Conservation (phyloP, 2,797 vertebrate species). For the Malacoraja senta region DNA sequence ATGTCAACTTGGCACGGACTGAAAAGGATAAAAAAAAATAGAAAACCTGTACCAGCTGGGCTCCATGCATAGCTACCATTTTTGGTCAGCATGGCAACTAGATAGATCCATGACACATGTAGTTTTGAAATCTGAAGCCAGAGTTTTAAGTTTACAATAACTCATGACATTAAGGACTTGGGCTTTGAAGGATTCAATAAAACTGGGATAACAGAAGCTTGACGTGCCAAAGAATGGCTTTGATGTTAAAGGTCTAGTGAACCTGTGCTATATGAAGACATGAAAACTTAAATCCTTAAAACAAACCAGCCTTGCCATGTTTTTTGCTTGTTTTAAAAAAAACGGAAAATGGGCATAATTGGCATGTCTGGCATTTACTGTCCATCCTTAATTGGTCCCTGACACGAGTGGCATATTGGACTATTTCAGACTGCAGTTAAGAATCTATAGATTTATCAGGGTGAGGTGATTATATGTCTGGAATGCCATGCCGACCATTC, state of each 20-base stretch:
- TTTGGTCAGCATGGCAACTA: constrained; percentile 47
- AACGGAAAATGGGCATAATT: too few relatives aligned
- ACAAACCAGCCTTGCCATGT: background rate
- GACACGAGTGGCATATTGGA: too few relatives aligned
- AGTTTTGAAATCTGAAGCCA: constrained; percentile 49
- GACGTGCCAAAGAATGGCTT: background rate
- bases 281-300: background rate
- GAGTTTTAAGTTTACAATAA: constrained; percentile 9
- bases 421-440: too few relatives aligned
- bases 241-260: background rate
- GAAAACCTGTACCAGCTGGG: constrained; percentile 45
- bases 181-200: constrained; percentile 2
- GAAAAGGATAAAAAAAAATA: constrained; percentile 46
- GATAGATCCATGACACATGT: constrained; percentile 41
- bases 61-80: constrained; percentile 47
- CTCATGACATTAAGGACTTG: constrained; percentile 12
- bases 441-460: too few relatives aligned
- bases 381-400: too few relatives aligned
- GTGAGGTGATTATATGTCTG: too few relatives aligned
- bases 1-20: constrained; percentile 45
- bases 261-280: too few relatives aligned
- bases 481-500: too few relatives aligned
- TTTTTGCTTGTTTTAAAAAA: too few relatives aligned
- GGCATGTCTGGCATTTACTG: too few relatives aligned
- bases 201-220: background rate